Evolutionary conservation across 2,113 vertebrate genomes (phyloP).

Genomic region (Serinus canaria): DNA sequence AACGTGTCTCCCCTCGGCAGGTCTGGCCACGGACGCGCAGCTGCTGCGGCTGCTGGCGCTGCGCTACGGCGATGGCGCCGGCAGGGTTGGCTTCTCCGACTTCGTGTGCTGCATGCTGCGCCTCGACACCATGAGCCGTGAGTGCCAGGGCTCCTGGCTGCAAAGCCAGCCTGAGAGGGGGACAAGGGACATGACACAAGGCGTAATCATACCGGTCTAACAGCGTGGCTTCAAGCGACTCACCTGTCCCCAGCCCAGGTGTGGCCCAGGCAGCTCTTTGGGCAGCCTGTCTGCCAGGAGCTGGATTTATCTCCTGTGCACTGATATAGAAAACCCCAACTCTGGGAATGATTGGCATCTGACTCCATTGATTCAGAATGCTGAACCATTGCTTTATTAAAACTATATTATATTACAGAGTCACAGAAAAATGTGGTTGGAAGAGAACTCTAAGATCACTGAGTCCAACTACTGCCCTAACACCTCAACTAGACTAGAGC

Average conservation of each 20-base stretch:
- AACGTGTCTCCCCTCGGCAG: not conserved
- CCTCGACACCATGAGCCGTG: constrained; percentile 70
- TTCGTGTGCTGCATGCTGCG: constrained; percentile 73
- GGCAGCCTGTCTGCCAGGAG: not conserved
- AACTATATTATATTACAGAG: not conserved
- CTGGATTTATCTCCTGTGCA: not conserved
- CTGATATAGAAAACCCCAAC: not conserved
- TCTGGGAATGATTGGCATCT: not conserved
- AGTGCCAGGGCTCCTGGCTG: not conserved
- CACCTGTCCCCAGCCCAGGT: not conserved
- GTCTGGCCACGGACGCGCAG: not conserved
- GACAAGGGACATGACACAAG: fast-evolving
- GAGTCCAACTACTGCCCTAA: too few species aligned
- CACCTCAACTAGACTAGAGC: too few species aligned
- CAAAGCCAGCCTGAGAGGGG: not conserved
- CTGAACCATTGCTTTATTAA: not conserved
- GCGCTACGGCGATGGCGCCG: not conserved
- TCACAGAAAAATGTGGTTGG: too few species aligned
- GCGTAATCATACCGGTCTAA: fast-evolving
- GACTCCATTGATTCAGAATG: not conserved
- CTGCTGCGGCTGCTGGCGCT: constrained; percentile 60
- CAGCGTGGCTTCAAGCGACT: fast-evolving
- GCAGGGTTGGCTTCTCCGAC: constrained; percentile 64
- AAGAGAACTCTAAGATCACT: too few species aligned
- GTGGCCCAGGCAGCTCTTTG: not conserved